phyloP scores from a whole-genome alignment of 2,888 invertebrate genomes.

The Watsonalla binaria region DNA sequence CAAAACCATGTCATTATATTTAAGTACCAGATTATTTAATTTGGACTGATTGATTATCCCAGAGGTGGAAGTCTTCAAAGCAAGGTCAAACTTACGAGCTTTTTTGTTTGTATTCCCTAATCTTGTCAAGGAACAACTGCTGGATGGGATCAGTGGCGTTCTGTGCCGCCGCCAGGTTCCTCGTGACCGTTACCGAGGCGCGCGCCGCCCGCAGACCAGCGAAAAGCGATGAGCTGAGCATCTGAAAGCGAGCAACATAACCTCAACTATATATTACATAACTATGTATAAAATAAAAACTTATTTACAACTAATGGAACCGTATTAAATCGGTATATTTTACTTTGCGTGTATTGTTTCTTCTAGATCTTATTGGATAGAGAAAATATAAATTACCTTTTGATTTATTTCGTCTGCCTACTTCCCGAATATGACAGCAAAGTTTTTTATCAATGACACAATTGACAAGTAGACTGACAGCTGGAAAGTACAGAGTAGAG shows the following conservation, averaged over 20 bases:
- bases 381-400: conserved; percentile 30
- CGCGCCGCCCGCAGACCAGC: conserved; percentile 70
- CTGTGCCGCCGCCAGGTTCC: conserved; percentile 86
- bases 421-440: conserved; percentile 28
- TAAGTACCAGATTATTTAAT: too few species aligned
- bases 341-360: not conserved
- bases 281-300: conserved; percentile 23
- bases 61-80: not conserved
- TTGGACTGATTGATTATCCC: too few species aligned
- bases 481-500: not conserved
- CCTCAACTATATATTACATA: conserved; percentile 52
- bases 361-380: not conserved
- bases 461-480: not conserved
- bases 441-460: conserved; percentile 4
- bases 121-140: conserved; percentile 94
- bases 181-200: conserved; percentile 73
- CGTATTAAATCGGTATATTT: too few species aligned
- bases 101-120: conserved; percentile 92
- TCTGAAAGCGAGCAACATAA: conserved; percentile 67
- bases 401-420: conserved; percentile 24
- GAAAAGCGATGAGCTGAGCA: conserved; percentile 76
- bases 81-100: conserved; percentile 82
- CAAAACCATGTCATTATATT: too few species aligned
- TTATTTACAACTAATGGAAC: not conserved
- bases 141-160: conserved; percentile 94